Conservation (phyloP, 2,888 invertebrate species). For the Euphydryas editha region DNA sequence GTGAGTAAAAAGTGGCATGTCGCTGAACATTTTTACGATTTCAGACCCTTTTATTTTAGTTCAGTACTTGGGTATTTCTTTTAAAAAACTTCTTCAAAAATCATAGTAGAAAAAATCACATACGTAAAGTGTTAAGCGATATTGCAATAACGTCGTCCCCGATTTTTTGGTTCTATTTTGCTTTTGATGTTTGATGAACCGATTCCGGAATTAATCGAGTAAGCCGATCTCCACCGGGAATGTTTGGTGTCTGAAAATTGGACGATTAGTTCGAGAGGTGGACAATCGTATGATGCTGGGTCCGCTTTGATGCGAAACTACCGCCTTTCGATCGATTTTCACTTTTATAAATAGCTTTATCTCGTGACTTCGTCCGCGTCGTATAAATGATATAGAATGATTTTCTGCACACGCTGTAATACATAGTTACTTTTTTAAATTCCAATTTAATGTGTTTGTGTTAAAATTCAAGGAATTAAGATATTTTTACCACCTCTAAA, state of each 20-base stretch:
- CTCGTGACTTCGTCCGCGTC: too few relatives aligned
- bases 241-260: not conserved
- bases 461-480: too few relatives aligned
- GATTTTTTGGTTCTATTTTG: not conserved
- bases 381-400: too few relatives aligned
- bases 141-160: not conserved
- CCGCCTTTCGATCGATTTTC: not conserved
- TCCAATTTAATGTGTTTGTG: too few relatives aligned
- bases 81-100: not conserved
- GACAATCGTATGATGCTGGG: not conserved
- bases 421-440: too few relatives aligned
- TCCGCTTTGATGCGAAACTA: not conserved
- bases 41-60: too few relatives aligned
- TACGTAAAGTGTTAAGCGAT: not conserved
- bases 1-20: too few relatives aligned
- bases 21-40: too few relatives aligned
- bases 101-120: not conserved
- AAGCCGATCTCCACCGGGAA: constrained; percentile 3
- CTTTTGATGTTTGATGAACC: constrained; percentile 4
- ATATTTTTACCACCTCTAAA: too few relatives aligned
- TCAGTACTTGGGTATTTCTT: too few relatives aligned
- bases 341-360: not conserved
- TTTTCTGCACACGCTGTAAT: too few relatives aligned
- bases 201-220: constrained; percentile 1
- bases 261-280: constrained; percentile 2